phyloP scores from a whole-genome alignment of 2,888 invertebrate species.

The Heliconius hortense region DNA sequence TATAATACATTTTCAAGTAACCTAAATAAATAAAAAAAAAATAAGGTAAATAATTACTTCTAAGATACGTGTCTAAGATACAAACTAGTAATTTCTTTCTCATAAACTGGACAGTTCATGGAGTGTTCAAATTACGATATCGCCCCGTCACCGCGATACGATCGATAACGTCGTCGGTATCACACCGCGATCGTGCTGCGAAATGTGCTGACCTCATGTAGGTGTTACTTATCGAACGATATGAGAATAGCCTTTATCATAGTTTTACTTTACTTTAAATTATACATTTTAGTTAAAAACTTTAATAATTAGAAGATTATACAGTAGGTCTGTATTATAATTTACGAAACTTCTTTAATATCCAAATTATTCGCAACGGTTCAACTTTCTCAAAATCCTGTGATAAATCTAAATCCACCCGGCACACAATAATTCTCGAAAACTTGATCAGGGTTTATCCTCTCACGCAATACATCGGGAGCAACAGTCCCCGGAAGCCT shows the following conservation, averaged over 20 bases:
- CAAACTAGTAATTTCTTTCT: conserved; percentile 67
- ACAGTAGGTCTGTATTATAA: background rate
- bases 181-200: conserved; percentile 75
- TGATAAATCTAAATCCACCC: conserved; percentile 37
- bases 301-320: background rate
- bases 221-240: conserved; percentile 67
- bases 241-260: conserved; percentile 50
- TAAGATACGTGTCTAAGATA: conserved; percentile 44
- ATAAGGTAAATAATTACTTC: conserved; percentile 64
- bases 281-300: background rate
- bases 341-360: background rate
- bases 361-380: conserved; percentile 5
- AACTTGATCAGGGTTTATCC: conserved; percentile 65
- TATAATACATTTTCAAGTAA: background rate
- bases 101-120: conserved; percentile 66
- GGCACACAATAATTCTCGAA: conserved; percentile 53
- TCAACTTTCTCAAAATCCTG: conserved; percentile 19
- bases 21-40: conserved; percentile 37
- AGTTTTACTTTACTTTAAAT: background rate
- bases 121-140: conserved; percentile 69
- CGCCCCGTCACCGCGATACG: conserved; percentile 74
- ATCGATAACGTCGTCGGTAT: conserved; percentile 77
- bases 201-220: conserved; percentile 77
- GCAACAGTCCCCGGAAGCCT: conserved; percentile 69
- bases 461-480: conserved; percentile 61